Conservation (phyloP, 1,140 invertebrate species). For the Conus ventricosus region DNA sequence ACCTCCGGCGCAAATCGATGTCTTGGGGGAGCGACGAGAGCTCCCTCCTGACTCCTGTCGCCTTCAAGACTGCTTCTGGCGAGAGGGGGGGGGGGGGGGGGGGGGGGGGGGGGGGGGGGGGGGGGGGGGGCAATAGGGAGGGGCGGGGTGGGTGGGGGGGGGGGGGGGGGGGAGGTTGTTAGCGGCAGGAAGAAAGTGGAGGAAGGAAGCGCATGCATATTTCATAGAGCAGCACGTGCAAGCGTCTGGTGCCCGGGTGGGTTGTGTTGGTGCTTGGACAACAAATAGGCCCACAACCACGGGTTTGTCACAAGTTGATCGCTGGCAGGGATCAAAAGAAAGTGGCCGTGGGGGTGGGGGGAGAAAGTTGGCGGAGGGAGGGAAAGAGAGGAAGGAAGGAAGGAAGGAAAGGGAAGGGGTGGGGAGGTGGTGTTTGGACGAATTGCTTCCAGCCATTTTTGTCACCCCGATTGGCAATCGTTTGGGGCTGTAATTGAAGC, state of each 20-base stretch:
- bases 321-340: background rate
- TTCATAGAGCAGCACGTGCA: constrained; percentile 26
- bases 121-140: background rate
- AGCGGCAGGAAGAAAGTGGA: background rate
- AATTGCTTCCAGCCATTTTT: no score
- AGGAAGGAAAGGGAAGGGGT: no score
- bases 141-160: background rate
- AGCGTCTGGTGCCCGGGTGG: background rate
- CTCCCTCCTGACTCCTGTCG: background rate
- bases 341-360: background rate
- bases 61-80: background rate
- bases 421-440: no score
- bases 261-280: background rate
- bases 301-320: background rate
- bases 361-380: no score
- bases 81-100: background rate
- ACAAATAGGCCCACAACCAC: background rate
- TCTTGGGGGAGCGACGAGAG: background rate
- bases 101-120: background rate
- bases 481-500: no score
- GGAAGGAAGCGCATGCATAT: constrained; percentile 37
- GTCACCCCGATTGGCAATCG: no score
- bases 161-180: background rate
- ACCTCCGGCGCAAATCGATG: background rate
- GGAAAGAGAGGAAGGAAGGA: no score